Evolutionary conservation across 2,888 invertebrate genomes (phyloP), one percentile per base, ranked within the genome.

Genomic region (Chaitophorus viminalis): DNA sequence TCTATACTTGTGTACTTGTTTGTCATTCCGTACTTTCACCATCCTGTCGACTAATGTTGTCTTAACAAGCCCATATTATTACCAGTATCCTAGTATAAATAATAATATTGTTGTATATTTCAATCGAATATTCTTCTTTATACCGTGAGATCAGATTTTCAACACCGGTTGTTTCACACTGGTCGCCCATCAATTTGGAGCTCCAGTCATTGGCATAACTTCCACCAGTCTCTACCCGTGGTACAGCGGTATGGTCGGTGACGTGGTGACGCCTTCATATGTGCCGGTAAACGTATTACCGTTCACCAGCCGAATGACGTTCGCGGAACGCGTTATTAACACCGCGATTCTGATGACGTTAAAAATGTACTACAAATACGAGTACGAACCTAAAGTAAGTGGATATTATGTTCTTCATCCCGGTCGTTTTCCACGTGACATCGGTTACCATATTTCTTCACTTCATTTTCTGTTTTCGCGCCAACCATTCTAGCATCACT

Each of bases 131-230:
- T 2, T 46, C 14, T 46, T 46, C 14, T 46, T 46, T 46, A 46
- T 46, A 8, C 39, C 46, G 14, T 14, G 46, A 46, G 46, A 3
- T 46, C 31, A 86, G 86, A 54, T 90, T 14, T 90, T 91, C 88
- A 90, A 90, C 88, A 90, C 90, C 39, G 91, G 91, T 39, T 91
- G 91, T 81, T 90, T 90, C 65, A 82, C 90, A 17, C 90, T 90
- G 21, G 88, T 91, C 2, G 90, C 90, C 5, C 89, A 90, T 82
- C 88, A 89, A 25, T 89, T 90, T 68, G 81, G 87, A 14, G 89
- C 89, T 11, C 90, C 90, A 1, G 46, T 88, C 52, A 85, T 90
- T 6, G 90, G 89, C 3, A 72, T 90, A 70, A 90, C 89, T n/a
- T 90, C 90, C 3, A 89, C 89, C 33, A 82, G 86, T 17, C 81